These are phyloP conservation scores for Metallyticus violacea DNA, from an alignment of 2,888 invertebrate species.

Conservation along the genomic window DNA sequence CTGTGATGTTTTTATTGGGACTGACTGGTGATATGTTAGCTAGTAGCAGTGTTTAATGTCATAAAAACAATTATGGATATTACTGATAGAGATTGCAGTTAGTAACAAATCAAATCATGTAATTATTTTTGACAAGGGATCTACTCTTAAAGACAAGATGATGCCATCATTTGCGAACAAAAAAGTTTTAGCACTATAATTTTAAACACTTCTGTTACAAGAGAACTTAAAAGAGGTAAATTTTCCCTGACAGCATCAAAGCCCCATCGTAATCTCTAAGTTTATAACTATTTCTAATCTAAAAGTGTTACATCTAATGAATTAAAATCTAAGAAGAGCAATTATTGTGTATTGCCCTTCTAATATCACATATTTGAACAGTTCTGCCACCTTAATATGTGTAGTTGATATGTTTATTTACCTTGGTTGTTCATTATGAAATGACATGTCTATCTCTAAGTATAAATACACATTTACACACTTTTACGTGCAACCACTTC, in stretches of 20 bases:
- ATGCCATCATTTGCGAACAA: not conserved
- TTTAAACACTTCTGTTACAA: not conserved
- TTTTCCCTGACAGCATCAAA: not conserved
- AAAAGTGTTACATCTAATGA: not conserved
- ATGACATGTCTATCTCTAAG: not conserved
- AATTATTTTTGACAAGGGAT: not conserved
- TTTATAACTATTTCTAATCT: not conserved
- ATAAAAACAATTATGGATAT: not conserved
- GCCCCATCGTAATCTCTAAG: not conserved
- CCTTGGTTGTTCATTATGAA: conserved; percentile 33
- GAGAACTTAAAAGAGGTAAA: not conserved
- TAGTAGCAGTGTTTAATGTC: not conserved
- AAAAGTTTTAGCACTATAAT: not conserved
- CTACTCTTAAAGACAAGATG: not conserved
- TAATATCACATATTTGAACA: conserved; percentile 30
- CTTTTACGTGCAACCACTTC: not conserved
- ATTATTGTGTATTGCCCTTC: not conserved
- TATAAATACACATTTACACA: not conserved
- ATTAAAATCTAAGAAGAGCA: conserved; percentile 13
- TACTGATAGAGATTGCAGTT: not conserved
- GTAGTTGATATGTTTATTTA: conserved; percentile 35
- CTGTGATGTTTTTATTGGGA: not conserved
- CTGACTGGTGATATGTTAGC: not conserved
- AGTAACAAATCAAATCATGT: not conserved
- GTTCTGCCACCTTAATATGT: conserved; percentile 21